Evolutionary conservation across 1,140 invertebrate species (phyloP).

Genomic region (Halyomorpha halys): DNA sequence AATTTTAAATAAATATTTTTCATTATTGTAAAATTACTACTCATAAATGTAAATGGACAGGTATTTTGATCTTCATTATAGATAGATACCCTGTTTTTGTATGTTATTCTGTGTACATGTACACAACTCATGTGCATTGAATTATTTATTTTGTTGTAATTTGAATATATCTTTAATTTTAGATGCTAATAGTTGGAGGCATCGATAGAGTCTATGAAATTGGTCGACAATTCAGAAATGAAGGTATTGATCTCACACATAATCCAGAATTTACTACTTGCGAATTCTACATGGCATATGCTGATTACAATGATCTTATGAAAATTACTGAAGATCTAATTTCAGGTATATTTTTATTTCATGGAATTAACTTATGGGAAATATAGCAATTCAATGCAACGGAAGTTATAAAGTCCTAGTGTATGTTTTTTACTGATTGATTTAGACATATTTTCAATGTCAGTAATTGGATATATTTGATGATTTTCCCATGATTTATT

Average conservation of each 20-base stretch:
- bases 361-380: neutral
- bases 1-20: no score
- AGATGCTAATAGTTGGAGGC: constrained; percentile 95
- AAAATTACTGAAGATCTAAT: constrained; percentile 83
- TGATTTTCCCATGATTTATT: no score
- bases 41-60: no score
- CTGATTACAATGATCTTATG: constrained; percentile 96
- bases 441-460: no score
- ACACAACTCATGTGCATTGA: no score
- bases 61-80: no score
- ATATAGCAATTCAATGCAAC: no score
- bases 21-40: no score
- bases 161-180: constrained; percentile 28
- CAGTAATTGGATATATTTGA: no score
- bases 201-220: constrained; percentile 97
- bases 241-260: constrained; percentile 97
- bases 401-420: neutral
- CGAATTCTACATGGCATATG: constrained; percentile 99
- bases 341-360: constrained; percentile 58
- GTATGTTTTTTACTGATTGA: no score
- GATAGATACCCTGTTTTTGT: no score
- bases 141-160: neutral
- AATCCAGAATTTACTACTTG: constrained; percentile 99
- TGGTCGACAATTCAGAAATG: constrained; percentile 93
- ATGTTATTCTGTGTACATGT: no score